These are phyloP conservation scores for Murina feae DNA, from an alignment of 2,113 vertebrate genomes.

Conservation along the genomic window DNA sequence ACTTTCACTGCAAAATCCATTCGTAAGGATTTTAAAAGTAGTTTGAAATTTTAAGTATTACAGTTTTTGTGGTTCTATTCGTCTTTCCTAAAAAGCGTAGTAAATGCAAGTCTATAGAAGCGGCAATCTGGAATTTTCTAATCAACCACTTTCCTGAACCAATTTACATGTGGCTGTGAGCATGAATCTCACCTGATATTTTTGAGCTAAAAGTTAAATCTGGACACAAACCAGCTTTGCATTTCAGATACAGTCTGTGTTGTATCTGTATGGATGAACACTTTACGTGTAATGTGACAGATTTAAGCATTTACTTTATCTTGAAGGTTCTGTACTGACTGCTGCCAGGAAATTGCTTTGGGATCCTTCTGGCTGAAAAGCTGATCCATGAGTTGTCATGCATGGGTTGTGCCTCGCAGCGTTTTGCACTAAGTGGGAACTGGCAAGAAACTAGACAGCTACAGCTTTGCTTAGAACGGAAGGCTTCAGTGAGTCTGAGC, in stretches of 20 bases:
- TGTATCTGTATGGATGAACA: background rate
- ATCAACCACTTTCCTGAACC: constrained; percentile 33
- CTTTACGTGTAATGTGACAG: background rate
- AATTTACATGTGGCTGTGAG: constrained; percentile 54
- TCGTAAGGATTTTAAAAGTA: background rate
- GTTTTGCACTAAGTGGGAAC: constrained; percentile 38
- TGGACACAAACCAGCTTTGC: constrained; percentile 2
- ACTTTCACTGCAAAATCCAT: background rate
- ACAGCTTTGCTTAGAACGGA: constrained; percentile 2
- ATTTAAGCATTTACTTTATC: constrained; percentile 4
- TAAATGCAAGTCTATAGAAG: background rate
- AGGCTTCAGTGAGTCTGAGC: constrained; percentile 3
- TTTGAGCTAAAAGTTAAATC: constrained; percentile 26
- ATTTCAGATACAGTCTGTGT: constrained; percentile 18
- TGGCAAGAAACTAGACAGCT: background rate
- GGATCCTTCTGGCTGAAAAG: constrained; percentile 34
- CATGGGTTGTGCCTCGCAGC: constrained; percentile 43
- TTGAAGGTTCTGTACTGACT: background rate
- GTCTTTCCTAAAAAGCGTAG: background rate
- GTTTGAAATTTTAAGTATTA: background rate
- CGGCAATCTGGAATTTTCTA: constrained; percentile 61
- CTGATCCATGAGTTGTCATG: constrained; percentile 1
- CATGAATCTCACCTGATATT: constrained; percentile 48
- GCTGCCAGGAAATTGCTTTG: constrained; percentile 43
- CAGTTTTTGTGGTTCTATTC: background rate